These are phyloP conservation scores for Megalops atlanticus DNA, from an alignment of 2,113 vertebrate genomes.

Conservation along the genomic window DNA sequence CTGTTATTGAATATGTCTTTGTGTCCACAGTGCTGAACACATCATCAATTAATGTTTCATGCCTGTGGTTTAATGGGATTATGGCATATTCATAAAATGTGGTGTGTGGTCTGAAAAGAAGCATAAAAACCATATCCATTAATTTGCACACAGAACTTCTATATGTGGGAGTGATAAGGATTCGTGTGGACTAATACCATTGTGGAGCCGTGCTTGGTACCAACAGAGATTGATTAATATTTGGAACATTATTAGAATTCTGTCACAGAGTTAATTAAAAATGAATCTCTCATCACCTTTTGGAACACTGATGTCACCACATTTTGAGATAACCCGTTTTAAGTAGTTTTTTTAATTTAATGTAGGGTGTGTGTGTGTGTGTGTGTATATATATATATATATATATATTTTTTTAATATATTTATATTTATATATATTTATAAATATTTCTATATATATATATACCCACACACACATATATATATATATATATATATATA, in stretches of 20 bases:
- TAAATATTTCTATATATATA: no score
- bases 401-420: no score
- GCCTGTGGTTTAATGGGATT: not conserved
- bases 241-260: conserved; percentile 19
- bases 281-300: conserved; percentile 3
- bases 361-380: no score
- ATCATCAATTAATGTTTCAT: not conserved
- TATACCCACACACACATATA: no score
- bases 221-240: conserved; percentile 1
- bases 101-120: not conserved
- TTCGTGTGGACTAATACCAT: not conserved
- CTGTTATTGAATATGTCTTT: not conserved
- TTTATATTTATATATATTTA: no score
- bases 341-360: not conserved
- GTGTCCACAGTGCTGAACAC: not conserved
- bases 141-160: not conserved
- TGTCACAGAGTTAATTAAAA: conserved; percentile 21
- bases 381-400: no score
- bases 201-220: not conserved
- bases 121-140: not conserved
- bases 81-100: not conserved
- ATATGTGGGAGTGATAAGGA: conserved; percentile 1
- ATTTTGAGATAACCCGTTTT: conserved; percentile 7
- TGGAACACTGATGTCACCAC: not conserved
- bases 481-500: no score